Evolutionary conservation across 2,888 invertebrate species (phyloP).

Genomic region (Camponotus fellah): DNA sequence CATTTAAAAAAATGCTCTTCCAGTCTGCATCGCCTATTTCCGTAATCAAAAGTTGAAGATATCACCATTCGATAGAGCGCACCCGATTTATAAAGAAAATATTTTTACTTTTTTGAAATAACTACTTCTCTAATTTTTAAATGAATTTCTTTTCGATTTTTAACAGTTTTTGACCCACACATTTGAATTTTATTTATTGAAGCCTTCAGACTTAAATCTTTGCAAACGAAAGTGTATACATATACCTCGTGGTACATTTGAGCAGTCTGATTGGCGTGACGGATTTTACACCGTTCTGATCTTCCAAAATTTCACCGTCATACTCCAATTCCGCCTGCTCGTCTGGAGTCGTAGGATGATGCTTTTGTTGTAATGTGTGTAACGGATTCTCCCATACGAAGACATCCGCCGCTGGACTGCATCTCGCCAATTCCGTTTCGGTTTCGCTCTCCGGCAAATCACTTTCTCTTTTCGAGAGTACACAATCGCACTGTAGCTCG

Average conservation of each 20-base stretch:
- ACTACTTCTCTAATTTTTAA: no score
- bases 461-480: slow-evolving; percentile 79
- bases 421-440: slow-evolving; percentile 86
- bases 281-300: slow-evolving; percentile 89
- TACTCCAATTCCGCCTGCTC: slow-evolving; percentile 91
- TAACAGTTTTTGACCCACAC: neutral
- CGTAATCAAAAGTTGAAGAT: no score
- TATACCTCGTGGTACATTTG: slow-evolving; percentile 78
- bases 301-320: slow-evolving; percentile 89
- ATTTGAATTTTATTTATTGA: neutral
- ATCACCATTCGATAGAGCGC: no score
- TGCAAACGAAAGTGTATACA: neutral
- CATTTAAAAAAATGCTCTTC: no score
- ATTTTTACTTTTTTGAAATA: no score
- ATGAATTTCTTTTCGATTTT: slow-evolving; percentile 13
- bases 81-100: no score
- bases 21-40: no score
- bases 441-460: slow-evolving; percentile 82
- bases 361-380: slow-evolving; percentile 85
- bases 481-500: slow-evolving; percentile 81
- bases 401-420: slow-evolving; percentile 88
- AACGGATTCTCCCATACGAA: slow-evolving; percentile 94
- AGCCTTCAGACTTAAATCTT: neutral
- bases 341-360: slow-evolving; percentile 89
- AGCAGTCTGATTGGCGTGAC: slow-evolving; percentile 90